These are phyloP conservation scores for Eriosoma lanigerum DNA, from an alignment of 1,140 invertebrate genomes.

Conservation along the genomic window DNA sequence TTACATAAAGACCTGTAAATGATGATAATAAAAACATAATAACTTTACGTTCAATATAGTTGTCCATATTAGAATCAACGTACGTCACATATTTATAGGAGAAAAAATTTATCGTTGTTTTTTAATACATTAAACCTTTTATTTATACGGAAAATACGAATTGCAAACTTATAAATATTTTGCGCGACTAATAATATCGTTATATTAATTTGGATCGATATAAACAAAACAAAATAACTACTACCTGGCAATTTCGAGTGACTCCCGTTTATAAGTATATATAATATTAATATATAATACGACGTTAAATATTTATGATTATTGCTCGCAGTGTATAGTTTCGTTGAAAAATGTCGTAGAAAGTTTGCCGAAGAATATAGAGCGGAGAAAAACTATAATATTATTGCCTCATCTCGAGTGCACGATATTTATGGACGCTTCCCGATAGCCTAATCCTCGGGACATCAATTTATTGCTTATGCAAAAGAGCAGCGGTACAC, in stretches of 20 bases:
- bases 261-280: too few species aligned
- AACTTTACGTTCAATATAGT: too few species aligned
- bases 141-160: background rate
- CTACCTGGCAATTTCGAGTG: too few species aligned
- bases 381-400: background rate
- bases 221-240: too few species aligned
- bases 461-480: conserved; percentile 49
- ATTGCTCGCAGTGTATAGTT: background rate
- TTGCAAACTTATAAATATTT: too few species aligned
- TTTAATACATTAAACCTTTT: background rate
- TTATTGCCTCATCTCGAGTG: conserved; percentile 32
- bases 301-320: background rate
- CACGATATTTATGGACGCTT: conserved; percentile 47
- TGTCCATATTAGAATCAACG: too few species aligned
- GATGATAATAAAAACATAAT: too few species aligned
- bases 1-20: too few species aligned
- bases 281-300: background rate
- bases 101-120: background rate
- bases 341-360: background rate
- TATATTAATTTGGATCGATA: background rate
- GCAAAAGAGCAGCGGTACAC: conserved; percentile 16
- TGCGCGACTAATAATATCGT: too few species aligned
- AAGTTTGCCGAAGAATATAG: background rate
- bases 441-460: conserved; percentile 47
- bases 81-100: conserved; percentile 1